These are phyloP conservation scores for Branchinecta lynchi DNA, from an alignment of 1,140 invertebrate species.

Conservation along the genomic window DNA sequence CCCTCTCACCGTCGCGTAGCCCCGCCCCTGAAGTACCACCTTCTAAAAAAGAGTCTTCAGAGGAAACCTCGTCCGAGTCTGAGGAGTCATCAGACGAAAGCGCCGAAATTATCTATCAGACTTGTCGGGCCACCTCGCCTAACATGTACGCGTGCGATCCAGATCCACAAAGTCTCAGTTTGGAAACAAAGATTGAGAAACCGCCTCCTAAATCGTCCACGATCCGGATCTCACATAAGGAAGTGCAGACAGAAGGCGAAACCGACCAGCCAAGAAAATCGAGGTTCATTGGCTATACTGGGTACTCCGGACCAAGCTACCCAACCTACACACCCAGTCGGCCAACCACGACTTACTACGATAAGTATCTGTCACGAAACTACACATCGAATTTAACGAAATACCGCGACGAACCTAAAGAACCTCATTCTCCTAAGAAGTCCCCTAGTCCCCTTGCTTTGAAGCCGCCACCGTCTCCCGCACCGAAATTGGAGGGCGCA, in stretches of 20 bases:
- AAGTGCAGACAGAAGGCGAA: neutral
- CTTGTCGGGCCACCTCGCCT: neutral
- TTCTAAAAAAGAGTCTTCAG: neutral
- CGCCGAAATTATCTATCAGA: neutral
- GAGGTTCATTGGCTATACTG: conserved; percentile 21
- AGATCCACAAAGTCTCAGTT: neutral
- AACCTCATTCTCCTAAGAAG: neutral
- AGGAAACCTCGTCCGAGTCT: neutral
- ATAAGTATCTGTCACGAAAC: conserved; percentile 14
- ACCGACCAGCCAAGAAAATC: neutral
- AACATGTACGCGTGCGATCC: neutral
- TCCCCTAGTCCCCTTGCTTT: neutral
- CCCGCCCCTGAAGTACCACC: neutral
- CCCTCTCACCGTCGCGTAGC: neutral
- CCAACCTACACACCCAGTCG: conserved; percentile 13
- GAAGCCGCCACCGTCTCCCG: neutral
- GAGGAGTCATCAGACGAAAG: neutral
- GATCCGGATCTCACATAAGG: neutral
- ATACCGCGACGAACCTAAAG: neutral
- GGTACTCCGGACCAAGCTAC: conserved; percentile 17
- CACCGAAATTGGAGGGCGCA: neutral
- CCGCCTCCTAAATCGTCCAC: neutral
- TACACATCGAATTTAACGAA: conserved; percentile 7
- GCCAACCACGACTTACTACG: conserved; percentile 14
- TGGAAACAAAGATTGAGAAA: neutral